phyloP scores from a whole-genome alignment of 2,888 invertebrate species.

The Podabrus alpinus region DNA sequence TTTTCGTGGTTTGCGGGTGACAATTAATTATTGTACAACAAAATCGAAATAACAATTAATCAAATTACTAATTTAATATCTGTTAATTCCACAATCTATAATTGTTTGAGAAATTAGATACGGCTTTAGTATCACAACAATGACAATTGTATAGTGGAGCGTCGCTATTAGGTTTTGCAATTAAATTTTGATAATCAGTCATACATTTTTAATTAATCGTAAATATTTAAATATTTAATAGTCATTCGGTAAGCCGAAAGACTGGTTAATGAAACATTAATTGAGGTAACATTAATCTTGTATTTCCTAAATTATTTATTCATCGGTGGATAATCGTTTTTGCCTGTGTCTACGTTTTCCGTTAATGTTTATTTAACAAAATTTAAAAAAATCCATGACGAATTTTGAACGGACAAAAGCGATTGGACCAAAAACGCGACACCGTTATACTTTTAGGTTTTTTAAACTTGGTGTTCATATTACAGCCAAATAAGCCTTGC shows the following conservation, averaged over 20 bases:
- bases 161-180: not conserved
- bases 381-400: not conserved
- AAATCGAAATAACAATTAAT: not conserved
- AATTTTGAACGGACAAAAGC: not conserved
- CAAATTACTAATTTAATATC: not conserved
- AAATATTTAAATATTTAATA: not conserved
- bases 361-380: not conserved
- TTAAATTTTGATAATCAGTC: not conserved
- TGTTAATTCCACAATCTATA: not conserved
- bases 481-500: conserved; percentile 8
- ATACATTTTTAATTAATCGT: not conserved
- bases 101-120: not conserved
- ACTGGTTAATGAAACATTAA: not conserved
- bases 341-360: not conserved
- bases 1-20: not conserved
- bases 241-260: not conserved
- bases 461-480: not conserved
- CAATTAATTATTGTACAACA: not conserved
- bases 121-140: not conserved
- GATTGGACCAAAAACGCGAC: not conserved
- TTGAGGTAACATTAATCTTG: not conserved
- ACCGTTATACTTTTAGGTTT: conserved; percentile 9
- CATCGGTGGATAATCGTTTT: not conserved
- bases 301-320: not conserved
- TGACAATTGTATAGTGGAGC: not conserved